Evolutionary conservation across 2,797 vertebrate species (phyloP), one percentile per base, ranked within the genome.

Genomic region (Phaenicophaeus curvirostris): DNA sequence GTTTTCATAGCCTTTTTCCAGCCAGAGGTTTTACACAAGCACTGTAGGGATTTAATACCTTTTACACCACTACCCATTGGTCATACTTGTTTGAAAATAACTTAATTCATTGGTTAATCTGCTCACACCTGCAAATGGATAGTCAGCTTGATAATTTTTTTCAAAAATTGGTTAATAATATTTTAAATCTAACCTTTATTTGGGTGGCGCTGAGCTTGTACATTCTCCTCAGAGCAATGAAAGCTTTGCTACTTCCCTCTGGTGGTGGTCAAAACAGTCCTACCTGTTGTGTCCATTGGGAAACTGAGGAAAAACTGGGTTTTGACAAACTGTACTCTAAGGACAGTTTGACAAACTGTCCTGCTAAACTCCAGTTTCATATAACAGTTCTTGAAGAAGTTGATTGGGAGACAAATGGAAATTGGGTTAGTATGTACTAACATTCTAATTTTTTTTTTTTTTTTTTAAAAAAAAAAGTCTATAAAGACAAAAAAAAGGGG

Each of bases 221-320:
- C 5, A 9, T 9, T 61, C 27, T 54, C 8, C 7, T 20, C 18
- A 55, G 35, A n/a, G 39, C 16, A 15, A 4, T 1, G 53, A 31
- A 50, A 28, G 63, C 55, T 62, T 42, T 73, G 61, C 11, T 82
- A 5, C 39, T 79, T 67, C 51, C 39, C 75, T 78, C 85, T 58
- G 55, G 46, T 63, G 58, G 37, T 44, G 51, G 6, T 48, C 9
- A 0, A 18, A 33, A 6, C 17, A 13, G 51, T 28, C 35, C 25
- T 31, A 11, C 3, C 50, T 67, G 54, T 15, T 13, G 13, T 59
- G 35, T 21, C 74, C 27, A 2, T 41, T 35, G 72, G 9, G 31
- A 14, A 46, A 5, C 28, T n/a, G 72, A 17, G 31, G 10, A 1
- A 28, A 46, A 54, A 15, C 7, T 0, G 3, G 57, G 0, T 54